Base-by-base conservation (phyloP, 2,797 vertebrate genomes). In the Ispidina lecontei region DNA sequence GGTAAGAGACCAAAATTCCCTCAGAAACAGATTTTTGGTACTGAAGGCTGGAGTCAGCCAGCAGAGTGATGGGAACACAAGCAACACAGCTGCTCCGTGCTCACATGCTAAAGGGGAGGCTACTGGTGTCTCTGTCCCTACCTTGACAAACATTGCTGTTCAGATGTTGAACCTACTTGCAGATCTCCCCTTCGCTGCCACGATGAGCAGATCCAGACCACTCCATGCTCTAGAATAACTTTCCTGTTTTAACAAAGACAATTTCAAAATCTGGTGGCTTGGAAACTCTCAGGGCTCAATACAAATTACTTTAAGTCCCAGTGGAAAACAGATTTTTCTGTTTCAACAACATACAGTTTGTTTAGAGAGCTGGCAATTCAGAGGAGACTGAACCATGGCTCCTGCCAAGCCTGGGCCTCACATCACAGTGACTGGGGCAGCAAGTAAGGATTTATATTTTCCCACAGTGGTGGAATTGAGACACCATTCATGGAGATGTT, bases 291-390 rank as follows among this genome's bases (percentile, higher is more conserved):
- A 73, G 43, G 2, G 1, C 55, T 71, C 70, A 73, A 76, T 31
- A 69, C 54, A 83, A 94, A 85, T 83, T 75, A 56, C 29, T 82
- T 64, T 29, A 70, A 89, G 54, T 91, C 87, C 71, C 89, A 71
- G 54, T 47, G 65, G 85, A 87, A 77, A 91, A 87, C 26, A 89
- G 46, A 74, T 86, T 59, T 56, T 76, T 88, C 63, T 3, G 1
- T 90, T 94, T 87, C 76, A 92, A 47, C 79, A 89, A 73, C 43
- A 60, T 1, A 43, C 35, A 44, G 79, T 70, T 92, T 92, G 85
- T 93, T 93, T 87, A 89, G 73, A 93, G 74, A 91, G 76, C 74
- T 80, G 75, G 80, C 49, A 87, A 80, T 79, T 90, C 75, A 85
- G 67, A 89, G 72, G 84, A 92, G 64, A 84, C 52, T 59, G 63